Conservation (phyloP, 1,140 invertebrate genomes). For the Aphelinus atriplicis region DNA sequence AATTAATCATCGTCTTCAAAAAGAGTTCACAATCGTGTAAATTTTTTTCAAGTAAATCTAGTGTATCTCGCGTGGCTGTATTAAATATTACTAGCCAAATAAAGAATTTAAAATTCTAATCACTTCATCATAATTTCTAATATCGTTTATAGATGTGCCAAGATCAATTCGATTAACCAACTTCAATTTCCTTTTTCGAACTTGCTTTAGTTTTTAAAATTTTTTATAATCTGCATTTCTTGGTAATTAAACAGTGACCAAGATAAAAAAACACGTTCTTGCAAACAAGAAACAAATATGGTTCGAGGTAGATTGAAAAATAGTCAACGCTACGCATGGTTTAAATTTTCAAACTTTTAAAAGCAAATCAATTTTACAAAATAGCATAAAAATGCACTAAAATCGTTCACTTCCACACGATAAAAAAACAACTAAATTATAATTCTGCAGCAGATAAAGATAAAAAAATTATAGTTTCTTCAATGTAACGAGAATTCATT, state of each 20-base stretch:
- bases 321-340: slow-evolving; percentile 26
- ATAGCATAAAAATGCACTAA: slow-evolving; percentile 9
- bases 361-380: slow-evolving; percentile 20
- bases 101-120: slow-evolving; percentile 19
- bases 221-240: slow-evolving; percentile 23
- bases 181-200: not conserved
- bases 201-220: not conserved
- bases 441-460: slow-evolving; percentile 24
- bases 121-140: not conserved
- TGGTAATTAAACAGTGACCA: slow-evolving; percentile 30
- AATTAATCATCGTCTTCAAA: not conserved
- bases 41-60: slow-evolving; percentile 15
- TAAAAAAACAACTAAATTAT: slow-evolving; percentile 19
- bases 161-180: too few species aligned
- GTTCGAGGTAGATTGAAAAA: slow-evolving; percentile 40
- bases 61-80: slow-evolving; percentile 19
- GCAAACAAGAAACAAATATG: slow-evolving; percentile 55
- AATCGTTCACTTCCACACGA: slow-evolving; percentile 17
- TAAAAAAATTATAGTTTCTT: slow-evolving; percentile 38
- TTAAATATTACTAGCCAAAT: slow-evolving; percentile 28
- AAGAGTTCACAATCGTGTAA: not conserved
- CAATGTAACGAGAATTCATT: slow-evolving; percentile 37
- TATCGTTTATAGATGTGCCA: too few species aligned
- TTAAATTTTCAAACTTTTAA: slow-evolving; percentile 11
- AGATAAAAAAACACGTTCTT: slow-evolving; percentile 41